Evolutionary conservation across 2,888 invertebrate genomes (phyloP), one percentile per base, ranked within the genome.

Genomic region (Suillia variegata): DNA sequence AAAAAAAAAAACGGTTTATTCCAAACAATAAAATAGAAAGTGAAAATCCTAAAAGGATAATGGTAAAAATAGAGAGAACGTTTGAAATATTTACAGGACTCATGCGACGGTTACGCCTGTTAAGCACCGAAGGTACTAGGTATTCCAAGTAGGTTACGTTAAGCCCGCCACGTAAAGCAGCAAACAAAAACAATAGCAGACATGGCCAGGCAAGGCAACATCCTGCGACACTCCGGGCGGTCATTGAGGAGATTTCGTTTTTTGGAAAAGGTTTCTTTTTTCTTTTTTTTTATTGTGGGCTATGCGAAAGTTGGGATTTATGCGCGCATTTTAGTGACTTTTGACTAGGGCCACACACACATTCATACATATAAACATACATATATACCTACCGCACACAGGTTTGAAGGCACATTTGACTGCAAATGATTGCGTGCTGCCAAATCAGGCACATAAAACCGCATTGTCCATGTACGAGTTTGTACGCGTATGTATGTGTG

Each of bases 1-100:
- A 49, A 54, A 56, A 54, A 56, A 56, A 52, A 51, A 60, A 62
- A 58, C n/a, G n/a, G n/a, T n/a, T n/a, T n/a, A n/a, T n/a, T n/a
- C 56, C 45, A 13, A 53, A 48, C n/a, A 47, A 59, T 45, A 20
- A 45, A 45, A 45, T 45, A 45, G 45, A 45, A 45, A 45, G 45
- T 45, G 45, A 45, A 45, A 45, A 45, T 45, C 45, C 17, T 45
- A 20, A 17, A 45, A 45, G 45, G 6, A 45, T 45, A 45, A 17
- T 18, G 18, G 18, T 18, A 3, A 45, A 20, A 45, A 20, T 4
- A 18, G 5, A 45, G 45, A 18, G 13, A 45, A 20, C 45, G 45
- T 45, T 17, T 18, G 45, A 17, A 17, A 45, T 45, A 18, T 45
- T 45, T 45, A 45, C 20, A 20, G 45, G 18, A 17, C 13, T 45